Base-by-base conservation (phyloP, 1,140 invertebrate species). In the Cherax destructor region DNA sequence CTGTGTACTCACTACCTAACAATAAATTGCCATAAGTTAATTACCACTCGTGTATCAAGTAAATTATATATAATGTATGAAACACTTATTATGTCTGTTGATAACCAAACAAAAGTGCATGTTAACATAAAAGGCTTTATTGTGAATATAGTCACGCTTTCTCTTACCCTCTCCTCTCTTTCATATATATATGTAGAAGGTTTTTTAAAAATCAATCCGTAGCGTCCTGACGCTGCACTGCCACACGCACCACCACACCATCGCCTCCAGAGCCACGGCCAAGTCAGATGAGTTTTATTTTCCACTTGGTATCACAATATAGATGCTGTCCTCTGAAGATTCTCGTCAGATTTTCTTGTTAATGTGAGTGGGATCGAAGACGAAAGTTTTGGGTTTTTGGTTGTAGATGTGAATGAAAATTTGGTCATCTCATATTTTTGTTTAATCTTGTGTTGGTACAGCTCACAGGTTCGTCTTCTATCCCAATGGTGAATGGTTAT, bases 281-380 rank as follows among this genome's bases (percentile, higher is more conserved):
- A 88, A 52, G 61, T 50, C 76, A 88, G 86, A 79, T 88, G 49
- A 69, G 76, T 80, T 88, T 88, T 88, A 56, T 61, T 88, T 88
- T 88, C 61, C 79, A 89, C 87, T 83, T 86, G 50, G 76, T 85
- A 91, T 91, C 83, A 89, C 87, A 89, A 89, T 65, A 47, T 76
- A 89, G 80, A 89, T 24, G 83, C 89, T 91, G 83, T 91, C 89
- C 89, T 91, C 89, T 85, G 83, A 91, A 91, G 89, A 91, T 91
- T 91, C 89, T 91, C 89, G 89, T 85, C 89, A 91, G 89, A 91
- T 91, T 91, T 91, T 91, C 89, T 91, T 91, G 89, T 91, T 91
- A 84, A 91, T 91, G 83, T 85, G 89, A 78, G 89, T 85, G 89
- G 89, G 89, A 91, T 79, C 78, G 89, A 91, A 91, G 83, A 85